A percentile compares a stretch with the other conserved stretches of the same genome.
Evolutionary conservation across 2,113 vertebrate species (phyloP).

Genomic region (Oxyura jamaicensis): DNA sequence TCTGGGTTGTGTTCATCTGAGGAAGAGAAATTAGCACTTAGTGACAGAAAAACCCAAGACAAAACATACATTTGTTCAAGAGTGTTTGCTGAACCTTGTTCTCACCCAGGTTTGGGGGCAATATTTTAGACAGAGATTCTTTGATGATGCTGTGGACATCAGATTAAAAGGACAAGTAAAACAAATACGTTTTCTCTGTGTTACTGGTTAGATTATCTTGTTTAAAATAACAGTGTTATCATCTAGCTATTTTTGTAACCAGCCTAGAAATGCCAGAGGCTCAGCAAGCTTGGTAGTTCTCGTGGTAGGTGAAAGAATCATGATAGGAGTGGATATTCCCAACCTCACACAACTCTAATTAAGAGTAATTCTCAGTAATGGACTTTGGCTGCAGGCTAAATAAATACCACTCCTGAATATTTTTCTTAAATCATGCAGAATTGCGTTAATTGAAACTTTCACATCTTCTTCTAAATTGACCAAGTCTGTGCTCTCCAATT

Average conservation of each 20-base stretch:
- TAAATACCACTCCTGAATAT: conserved; percentile 70
- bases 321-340: conserved; percentile 61
- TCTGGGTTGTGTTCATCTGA: neutral
- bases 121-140: neutral
- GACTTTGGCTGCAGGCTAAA: conserved; percentile 70
- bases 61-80: neutral
- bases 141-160: neutral
- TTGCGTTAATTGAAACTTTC: conserved; percentile 73
- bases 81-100: neutral
- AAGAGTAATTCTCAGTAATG: conserved; percentile 70
- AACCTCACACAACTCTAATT: conserved; percentile 69
- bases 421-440: conserved; percentile 65
- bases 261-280: conserved; percentile 51
- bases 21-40: neutral
- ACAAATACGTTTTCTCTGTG: conserved; percentile 40
- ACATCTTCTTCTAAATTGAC: conserved; percentile 54
- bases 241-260: conserved; percentile 19
- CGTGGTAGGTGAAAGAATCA: conserved; percentile 56
- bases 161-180: conserved; percentile 36
- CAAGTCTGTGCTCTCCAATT: conserved; percentile 3
- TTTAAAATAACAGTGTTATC: conserved; percentile 55
- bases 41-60: neutral
- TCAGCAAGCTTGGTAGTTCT: conserved; percentile 25
- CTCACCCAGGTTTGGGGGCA: neutral
- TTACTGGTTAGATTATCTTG: conserved; percentile 32